These are phyloP conservation scores for Noctua comes DNA, from an alignment of 2,888 invertebrate species.

Conservation along the genomic window DNA sequence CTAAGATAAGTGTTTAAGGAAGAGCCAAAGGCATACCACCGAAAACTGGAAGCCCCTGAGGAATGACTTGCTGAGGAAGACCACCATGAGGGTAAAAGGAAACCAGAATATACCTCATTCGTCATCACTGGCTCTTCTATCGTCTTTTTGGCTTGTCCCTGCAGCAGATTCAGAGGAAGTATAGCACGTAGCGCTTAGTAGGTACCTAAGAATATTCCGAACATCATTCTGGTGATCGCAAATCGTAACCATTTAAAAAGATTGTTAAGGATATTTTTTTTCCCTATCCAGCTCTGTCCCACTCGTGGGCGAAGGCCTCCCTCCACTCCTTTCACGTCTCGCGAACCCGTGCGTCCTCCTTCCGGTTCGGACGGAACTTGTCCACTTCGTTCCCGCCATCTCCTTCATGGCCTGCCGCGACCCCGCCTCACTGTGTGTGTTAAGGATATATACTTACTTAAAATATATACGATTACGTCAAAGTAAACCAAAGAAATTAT, in stretches of 20 bases:
- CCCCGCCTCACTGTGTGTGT: background rate
- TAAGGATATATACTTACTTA: background rate
- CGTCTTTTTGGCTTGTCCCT: background rate
- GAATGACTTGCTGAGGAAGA: background rate
- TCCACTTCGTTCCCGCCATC: too few species aligned
- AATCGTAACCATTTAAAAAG: background rate
- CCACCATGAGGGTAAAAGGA: background rate
- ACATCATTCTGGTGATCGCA: background rate
- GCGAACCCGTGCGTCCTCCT: too few species aligned
- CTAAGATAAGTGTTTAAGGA: background rate
- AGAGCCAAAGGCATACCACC: background rate
- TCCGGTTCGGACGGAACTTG: too few species aligned
- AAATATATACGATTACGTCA: background rate
- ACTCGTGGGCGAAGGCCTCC: too few species aligned
- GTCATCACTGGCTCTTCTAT: background rate
- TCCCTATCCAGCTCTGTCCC: too few species aligned
- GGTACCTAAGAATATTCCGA: background rate
- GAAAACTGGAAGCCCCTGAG: background rate
- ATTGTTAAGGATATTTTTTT: background rate
- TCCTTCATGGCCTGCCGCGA: too few species aligned
- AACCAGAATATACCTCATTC: background rate
- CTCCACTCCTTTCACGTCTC: too few species aligned
- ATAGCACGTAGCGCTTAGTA: background rate
- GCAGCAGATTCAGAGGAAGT: background rate
- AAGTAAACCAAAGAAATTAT: background rate